These are phyloP conservation scores for Tetrax tetrax DNA, from an alignment of 2,113 vertebrate species.

Conservation along the genomic window DNA sequence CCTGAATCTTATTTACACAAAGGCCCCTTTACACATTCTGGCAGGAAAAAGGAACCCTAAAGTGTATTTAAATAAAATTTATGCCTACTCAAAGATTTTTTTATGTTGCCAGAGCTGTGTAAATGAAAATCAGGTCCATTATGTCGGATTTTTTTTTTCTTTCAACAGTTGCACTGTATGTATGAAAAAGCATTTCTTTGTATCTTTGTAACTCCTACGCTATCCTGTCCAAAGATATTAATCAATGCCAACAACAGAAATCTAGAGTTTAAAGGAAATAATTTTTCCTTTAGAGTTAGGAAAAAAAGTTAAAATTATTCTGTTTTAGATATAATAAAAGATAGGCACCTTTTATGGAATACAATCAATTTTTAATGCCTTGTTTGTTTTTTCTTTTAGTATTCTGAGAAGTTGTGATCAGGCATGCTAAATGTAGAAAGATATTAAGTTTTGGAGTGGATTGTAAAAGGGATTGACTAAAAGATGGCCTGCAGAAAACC, in stretches of 20 bases:
- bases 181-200: background rate
- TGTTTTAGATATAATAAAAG: background rate
- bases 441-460: background rate
- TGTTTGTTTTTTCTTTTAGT: background rate
- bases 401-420: background rate
- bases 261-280: background rate
- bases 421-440: background rate
- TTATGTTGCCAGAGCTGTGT: background rate
- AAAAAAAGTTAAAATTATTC: background rate
- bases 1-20: background rate
- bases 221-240: background rate
- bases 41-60: background rate
- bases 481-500: background rate
- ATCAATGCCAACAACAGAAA: background rate
- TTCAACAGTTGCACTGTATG: background rate
- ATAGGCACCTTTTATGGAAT: background rate
- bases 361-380: background rate
- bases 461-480: background rate
- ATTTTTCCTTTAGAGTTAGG: background rate
- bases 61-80: constrained; percentile 25
- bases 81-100: background rate
- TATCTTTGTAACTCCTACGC: background rate
- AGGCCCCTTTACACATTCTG: background rate
- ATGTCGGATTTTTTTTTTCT: background rate
- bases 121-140: background rate